phyloP scores from a whole-genome alignment of 2,888 invertebrate genomes.

The Eupeodes latifasciatus region DNA sequence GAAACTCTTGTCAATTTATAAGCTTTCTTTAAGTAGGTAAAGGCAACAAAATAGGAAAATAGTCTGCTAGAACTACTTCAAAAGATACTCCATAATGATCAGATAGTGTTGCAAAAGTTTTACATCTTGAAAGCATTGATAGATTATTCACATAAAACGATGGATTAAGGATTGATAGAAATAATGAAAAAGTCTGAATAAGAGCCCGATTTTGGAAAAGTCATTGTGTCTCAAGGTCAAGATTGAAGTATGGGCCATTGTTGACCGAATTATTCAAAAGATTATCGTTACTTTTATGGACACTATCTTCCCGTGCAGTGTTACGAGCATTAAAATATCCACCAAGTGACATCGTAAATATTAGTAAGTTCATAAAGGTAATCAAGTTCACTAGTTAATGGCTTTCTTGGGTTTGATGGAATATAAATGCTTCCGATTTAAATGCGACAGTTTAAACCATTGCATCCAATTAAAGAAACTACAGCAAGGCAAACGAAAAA shows the following conservation, averaged over 20 bases:
- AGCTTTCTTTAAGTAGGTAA: no score
- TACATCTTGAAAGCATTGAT: neutral
- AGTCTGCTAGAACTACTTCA: neutral
- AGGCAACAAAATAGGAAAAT: no score
- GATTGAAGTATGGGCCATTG: neutral
- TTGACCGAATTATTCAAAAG: neutral
- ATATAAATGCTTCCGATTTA: conserved; percentile 20
- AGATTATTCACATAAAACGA: neutral
- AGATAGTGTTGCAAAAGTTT: no score
- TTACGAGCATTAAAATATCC: neutral
- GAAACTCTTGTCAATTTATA: no score
- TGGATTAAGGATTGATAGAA: neutral
- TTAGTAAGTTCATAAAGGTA: neutral
- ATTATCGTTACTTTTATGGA: neutral
- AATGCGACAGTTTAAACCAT: conserved; percentile 10
- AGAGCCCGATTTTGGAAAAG: neutral
- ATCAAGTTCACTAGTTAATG: conserved; percentile 13
- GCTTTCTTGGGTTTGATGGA: neutral
- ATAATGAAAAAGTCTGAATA: conserved; percentile 3
- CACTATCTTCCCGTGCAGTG: neutral
- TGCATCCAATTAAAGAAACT: neutral
- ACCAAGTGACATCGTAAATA: neutral
- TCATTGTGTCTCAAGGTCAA: neutral
- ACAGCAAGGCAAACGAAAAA: conserved; percentile 11
- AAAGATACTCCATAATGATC: no score